Percentiles rank a stretch among this genome's conserved stretches.
These are phyloP conservation scores for Muntiacus reevesi DNA, from an alignment of 2,113 vertebrate species.

Conservation along the genomic window DNA sequence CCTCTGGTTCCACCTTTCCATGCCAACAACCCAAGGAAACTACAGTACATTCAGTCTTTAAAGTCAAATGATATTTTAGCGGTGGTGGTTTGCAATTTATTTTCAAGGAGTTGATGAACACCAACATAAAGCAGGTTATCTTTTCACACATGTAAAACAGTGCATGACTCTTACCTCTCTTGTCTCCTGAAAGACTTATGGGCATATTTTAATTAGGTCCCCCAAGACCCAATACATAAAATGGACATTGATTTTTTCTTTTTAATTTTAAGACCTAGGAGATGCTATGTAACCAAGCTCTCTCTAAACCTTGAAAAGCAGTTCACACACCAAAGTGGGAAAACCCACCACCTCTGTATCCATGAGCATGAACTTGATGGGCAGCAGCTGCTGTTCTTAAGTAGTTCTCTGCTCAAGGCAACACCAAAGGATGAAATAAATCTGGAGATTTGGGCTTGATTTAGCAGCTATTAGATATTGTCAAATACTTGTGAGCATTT, in stretches of 20 bases:
- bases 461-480: background rate
- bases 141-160: background rate
- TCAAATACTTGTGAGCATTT: background rate
- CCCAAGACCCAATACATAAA: background rate
- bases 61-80: background rate
- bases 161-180: background rate
- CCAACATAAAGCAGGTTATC: background rate
- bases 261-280: background rate
- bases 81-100: background rate
- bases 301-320: background rate
- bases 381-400: accelerated
- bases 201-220: slow-evolving; percentile 13
- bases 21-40: background rate
- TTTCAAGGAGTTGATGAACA: background rate
- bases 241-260: background rate
- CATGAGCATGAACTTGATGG: accelerated
- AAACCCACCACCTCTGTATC: background rate
- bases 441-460: background rate
- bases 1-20: background rate
- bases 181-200: background rate
- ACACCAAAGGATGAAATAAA: background rate
- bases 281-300: background rate
- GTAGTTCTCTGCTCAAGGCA: background rate
- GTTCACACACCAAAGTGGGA: background rate
- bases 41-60: background rate